These are phyloP conservation scores for Aleiodes alternator DNA, from an alignment of 2,888 invertebrate genomes.

Conservation along the genomic window DNA sequence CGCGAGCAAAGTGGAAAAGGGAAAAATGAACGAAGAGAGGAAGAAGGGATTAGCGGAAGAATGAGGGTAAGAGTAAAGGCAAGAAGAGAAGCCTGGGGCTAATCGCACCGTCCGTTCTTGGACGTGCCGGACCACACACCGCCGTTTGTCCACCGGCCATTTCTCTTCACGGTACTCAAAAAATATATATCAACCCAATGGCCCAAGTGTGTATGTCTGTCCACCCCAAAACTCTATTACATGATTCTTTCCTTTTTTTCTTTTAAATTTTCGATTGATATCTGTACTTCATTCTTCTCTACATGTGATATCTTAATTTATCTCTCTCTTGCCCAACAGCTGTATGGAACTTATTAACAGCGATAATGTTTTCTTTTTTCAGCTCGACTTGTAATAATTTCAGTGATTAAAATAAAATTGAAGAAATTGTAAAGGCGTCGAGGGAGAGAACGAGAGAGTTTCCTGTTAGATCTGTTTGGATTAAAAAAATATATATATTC, in stretches of 20 bases:
- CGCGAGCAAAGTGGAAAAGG: slow-evolving; percentile 31
- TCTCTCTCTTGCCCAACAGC: neutral
- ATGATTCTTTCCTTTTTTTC: slow-evolving; percentile 12
- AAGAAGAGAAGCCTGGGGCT: slow-evolving; percentile 66
- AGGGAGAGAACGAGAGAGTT: too few relatives aligned
- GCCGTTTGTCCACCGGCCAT: slow-evolving; percentile 50
- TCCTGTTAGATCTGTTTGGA: too few relatives aligned
- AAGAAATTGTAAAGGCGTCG: too few relatives aligned
- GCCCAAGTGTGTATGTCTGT: slow-evolving; percentile 42
- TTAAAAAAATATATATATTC: neutral
- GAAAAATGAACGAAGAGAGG: slow-evolving; percentile 50
- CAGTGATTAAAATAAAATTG: too few relatives aligned
- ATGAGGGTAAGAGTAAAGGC: slow-evolving; percentile 14
- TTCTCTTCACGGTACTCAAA: slow-evolving; percentile 50
- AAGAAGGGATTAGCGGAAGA: slow-evolving; percentile 55
- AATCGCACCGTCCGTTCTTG: slow-evolving; percentile 71
- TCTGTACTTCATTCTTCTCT: neutral
- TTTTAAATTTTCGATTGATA: slow-evolving; percentile 3
- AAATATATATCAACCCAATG: slow-evolving; percentile 58
- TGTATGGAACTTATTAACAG: too few relatives aligned
- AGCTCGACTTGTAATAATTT: too few relatives aligned
- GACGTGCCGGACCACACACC: slow-evolving; percentile 70
- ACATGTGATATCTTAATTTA: neutral
- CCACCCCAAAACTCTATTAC: slow-evolving; percentile 61
- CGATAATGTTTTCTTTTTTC: too few relatives aligned